A percentile compares a stretch with the other conserved stretches of the same genome.
These are phyloP conservation scores for Microcaecilia unicolor DNA, from an alignment of 2,797 vertebrate species.

Conservation along the genomic window DNA sequence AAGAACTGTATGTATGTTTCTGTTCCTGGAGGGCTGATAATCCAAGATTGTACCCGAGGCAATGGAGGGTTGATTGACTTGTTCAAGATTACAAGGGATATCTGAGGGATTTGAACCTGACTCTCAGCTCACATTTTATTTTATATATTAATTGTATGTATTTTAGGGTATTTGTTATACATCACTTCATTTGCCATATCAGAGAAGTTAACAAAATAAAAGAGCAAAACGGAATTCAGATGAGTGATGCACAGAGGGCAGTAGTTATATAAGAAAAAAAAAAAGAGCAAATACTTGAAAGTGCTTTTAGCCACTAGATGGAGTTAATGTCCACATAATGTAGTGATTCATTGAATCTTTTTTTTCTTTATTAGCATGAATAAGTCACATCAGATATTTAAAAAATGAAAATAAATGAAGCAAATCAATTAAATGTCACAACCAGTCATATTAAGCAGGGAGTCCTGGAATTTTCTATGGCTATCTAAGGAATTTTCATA, in stretches of 20 bases:
- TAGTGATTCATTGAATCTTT: neutral
- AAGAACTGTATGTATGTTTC: too few relatives aligned
- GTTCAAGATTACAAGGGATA: too few relatives aligned
- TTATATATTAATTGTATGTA: too few relatives aligned
- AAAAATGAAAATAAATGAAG: neutral
- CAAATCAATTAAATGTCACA: neutral
- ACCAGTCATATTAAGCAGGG: neutral
- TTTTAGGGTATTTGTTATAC: too few relatives aligned
- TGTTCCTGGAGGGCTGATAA: too few relatives aligned
- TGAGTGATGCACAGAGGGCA: neutral
- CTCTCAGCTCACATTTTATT: too few relatives aligned
- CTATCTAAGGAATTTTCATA: neutral
- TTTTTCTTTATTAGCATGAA: neutral
- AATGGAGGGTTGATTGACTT: too few relatives aligned
- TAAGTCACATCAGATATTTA: neutral
- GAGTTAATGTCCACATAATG: neutral
- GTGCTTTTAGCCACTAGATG: neutral
- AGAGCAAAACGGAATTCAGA: too few relatives aligned
- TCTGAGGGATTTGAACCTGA: too few relatives aligned
- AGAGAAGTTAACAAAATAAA: too few relatives aligned
- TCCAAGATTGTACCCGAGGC: too few relatives aligned
- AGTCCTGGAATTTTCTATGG: conserved; percentile 4
- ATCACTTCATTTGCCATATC: too few relatives aligned
- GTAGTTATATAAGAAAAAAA: neutral
- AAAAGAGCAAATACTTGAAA: neutral